A percentile compares a stretch with the other conserved stretches of the same genome.
Evolutionary conservation across 2,888 invertebrate species (phyloP).

Genomic region (Andrena chrysosceles): DNA sequence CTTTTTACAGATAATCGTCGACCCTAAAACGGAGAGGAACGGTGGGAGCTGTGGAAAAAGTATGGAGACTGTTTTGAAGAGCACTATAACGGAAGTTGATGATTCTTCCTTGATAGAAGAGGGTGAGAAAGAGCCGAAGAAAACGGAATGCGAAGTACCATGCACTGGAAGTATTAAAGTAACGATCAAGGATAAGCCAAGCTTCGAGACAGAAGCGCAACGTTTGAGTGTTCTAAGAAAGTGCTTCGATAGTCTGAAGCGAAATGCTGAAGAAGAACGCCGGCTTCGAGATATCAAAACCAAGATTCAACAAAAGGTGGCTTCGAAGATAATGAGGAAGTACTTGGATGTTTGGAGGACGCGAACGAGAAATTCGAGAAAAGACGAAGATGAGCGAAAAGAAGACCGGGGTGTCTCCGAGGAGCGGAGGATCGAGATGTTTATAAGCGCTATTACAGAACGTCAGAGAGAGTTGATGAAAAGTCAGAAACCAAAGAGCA

Average conservation of each 20-base stretch:
- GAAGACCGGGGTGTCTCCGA: conserved; percentile 68
- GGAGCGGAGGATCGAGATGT: conserved; percentile 79
- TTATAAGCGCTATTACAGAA: conserved; percentile 78
- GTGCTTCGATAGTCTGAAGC: conserved; percentile 68
- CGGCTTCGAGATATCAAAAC: conserved; percentile 71
- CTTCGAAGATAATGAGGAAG: conserved; percentile 63
- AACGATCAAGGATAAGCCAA: conserved; percentile 78
- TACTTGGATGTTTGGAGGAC: conserved; percentile 76
- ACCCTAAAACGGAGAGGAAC: neutral
- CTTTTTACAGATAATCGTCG: neutral
- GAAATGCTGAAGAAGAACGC: conserved; percentile 68
- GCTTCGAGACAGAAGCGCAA: conserved; percentile 57
- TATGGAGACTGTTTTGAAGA: neutral
- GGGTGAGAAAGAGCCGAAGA: neutral
- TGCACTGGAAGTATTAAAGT: conserved; percentile 74
- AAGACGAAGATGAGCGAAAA: conserved; percentile 29
- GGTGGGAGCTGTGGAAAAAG: neutral
- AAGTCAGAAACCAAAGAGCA: conserved; percentile 10
- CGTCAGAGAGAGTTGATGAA: conserved; percentile 74
- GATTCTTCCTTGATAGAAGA: neutral
- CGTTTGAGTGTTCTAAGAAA: conserved; percentile 61
- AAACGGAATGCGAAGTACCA: conserved; percentile 22
- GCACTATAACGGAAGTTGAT: neutral
- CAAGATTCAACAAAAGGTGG: conserved; percentile 68
- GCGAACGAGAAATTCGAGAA: conserved; percentile 52